A percentile compares a stretch with the other conserved stretches of the same genome.
These are phyloP conservation scores for Propithecus coquereli DNA, from an alignment of 2,113 vertebrate species.

Conservation along the genomic window DNA sequence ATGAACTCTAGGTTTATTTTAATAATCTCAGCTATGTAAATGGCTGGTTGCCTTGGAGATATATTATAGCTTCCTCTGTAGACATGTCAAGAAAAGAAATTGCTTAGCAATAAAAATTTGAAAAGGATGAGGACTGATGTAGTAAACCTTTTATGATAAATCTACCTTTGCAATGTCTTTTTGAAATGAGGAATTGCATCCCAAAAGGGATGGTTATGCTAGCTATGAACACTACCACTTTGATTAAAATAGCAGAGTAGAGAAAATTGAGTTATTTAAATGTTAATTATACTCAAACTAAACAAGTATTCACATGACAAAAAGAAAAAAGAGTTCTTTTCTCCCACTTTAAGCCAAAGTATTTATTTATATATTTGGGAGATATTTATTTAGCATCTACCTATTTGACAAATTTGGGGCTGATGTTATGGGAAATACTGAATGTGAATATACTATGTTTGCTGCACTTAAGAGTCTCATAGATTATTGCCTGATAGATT, in stretches of 20 bases:
- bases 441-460: background rate
- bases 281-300: conserved; percentile 31
- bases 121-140: conserved; percentile 18
- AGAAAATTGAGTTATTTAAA: conserved; percentile 48
- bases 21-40: conserved; percentile 52
- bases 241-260: conserved; percentile 26
- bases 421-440: background rate
- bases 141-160: conserved; percentile 55
- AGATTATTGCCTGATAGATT: background rate
- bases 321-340: background rate
- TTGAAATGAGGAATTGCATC: conserved; percentile 28
- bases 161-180: conserved; percentile 45
- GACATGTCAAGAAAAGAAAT: conserved; percentile 52
- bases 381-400: background rate
- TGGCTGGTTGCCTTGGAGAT: conserved; percentile 58
- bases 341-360: background rate
- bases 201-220: background rate
- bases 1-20: conserved; percentile 51
- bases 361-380: background rate
- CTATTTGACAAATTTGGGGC: background rate
- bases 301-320: background rate
- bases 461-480: background rate
- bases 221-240: background rate
- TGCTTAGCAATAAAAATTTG: conserved; percentile 46
- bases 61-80: conserved; percentile 29